phyloP scores from a whole-genome alignment of 1,140 invertebrate species.

The Artemia franciscana region DNA sequence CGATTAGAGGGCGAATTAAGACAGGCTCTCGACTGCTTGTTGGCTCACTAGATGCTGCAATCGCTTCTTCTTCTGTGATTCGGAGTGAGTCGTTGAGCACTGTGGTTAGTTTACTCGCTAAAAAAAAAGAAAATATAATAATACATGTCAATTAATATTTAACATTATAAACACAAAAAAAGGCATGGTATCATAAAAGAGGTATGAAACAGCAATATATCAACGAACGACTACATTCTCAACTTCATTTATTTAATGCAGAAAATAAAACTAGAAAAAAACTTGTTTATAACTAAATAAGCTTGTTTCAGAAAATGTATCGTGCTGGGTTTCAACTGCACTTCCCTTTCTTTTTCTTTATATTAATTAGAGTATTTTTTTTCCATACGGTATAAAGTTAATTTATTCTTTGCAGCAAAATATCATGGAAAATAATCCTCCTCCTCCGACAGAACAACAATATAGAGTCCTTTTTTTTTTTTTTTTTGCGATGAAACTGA shows the following conservation, averaged over 20 bases:
- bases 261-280: neutral
- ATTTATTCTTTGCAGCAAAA: too few relatives aligned
- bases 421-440: too few relatives aligned
- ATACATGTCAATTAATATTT: neutral
- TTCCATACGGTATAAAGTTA: too few relatives aligned
- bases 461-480: too few relatives aligned
- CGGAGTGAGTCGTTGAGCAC: slow-evolving; percentile 27
- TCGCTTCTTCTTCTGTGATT: slow-evolving; percentile 27
- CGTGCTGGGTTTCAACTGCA: too few relatives aligned
- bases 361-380: too few relatives aligned
- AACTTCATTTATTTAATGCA: neutral
- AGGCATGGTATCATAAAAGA: slow-evolving; percentile 3
- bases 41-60: slow-evolving; percentile 14
- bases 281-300: slow-evolving; percentile 4
- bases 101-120: slow-evolving; percentile 26
- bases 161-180: slow-evolving; percentile 1
- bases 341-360: too few relatives aligned
- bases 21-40: slow-evolving; percentile 11
- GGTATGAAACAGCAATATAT: too few relatives aligned
- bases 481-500: too few relatives aligned
- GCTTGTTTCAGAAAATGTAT: too few relatives aligned
- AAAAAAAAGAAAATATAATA: slow-evolving; percentile 9
- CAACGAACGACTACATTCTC: too few relatives aligned
- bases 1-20: slow-evolving; percentile 13
- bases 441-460: too few relatives aligned